These are phyloP conservation scores for Cataglyphis livida DNA, from an alignment of 2,888 invertebrate species.

Conservation along the genomic window DNA sequence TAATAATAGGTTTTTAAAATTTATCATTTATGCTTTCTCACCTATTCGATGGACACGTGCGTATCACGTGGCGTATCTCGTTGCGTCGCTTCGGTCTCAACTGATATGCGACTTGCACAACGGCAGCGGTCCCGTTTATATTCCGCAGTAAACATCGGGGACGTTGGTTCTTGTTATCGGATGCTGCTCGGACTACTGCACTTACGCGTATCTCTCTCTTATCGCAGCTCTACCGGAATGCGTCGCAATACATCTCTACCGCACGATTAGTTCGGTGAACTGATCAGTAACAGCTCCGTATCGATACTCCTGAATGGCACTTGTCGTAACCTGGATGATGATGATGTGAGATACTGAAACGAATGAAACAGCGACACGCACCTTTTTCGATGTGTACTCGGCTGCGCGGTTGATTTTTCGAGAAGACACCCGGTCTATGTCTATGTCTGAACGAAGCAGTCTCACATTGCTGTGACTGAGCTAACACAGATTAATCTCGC, in stretches of 20 bases:
- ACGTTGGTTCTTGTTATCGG: conserved; percentile 59
- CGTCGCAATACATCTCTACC: conserved; percentile 11
- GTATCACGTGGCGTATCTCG: conserved; percentile 51
- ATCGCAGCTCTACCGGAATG: conserved; percentile 58
- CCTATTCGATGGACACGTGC: conserved; percentile 14
- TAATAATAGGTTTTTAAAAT: not conserved
- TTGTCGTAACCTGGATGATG: no score
- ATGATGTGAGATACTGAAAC: not conserved
- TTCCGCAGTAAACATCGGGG: conserved; percentile 17
- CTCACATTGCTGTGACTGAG: conserved; percentile 72
- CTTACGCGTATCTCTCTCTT: conserved; percentile 74
- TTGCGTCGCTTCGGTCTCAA: conserved; percentile 33
- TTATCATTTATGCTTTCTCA: not conserved
- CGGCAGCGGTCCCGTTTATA: conserved; percentile 45
- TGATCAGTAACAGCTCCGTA: not conserved
- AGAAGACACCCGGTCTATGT: conserved; percentile 60
- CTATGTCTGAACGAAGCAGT: conserved; percentile 67
- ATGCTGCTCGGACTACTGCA: conserved; percentile 65
- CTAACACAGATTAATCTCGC: conserved; percentile 75
- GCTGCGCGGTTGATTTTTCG: conserved; percentile 23
- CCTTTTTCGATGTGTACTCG: not conserved
- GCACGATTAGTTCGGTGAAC: conserved; percentile 46
- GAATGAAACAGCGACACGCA: not conserved
- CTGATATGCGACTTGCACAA: not conserved
- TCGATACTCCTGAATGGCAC: not conserved